Evolutionary conservation across 2,888 invertebrate genomes (phyloP), one percentile per base, ranked within the genome.

Genomic region (Sipha maydis): DNA sequence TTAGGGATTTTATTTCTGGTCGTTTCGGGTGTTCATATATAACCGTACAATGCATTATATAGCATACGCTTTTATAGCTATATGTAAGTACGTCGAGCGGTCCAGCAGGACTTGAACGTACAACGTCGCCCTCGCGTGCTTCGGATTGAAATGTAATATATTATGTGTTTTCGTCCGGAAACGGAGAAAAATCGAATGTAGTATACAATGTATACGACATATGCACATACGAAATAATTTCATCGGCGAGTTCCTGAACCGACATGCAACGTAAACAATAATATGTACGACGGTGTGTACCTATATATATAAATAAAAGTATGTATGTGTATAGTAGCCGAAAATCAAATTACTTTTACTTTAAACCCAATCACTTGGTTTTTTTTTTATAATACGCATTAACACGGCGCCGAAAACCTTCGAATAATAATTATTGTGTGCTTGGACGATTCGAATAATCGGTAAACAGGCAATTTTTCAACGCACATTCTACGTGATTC

Each of bases 321-420:
- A 25, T 25, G 25, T 61, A 1, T 69, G 69, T 11, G 28, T 69
- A 8, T 11, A 28, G 69, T 69, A 4, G 69, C 28, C 11, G n/a
- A 71, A 71, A 71, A 71, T 8, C 71, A 71, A 71, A 83, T 56
- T 38, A 83, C 83, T 75, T 83, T 73, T 83, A 83, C 28, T 75
- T 48, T 48, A 48, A 48, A 14, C 48, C 48, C 34, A 19, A 69
- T 34, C 73, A 17, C n/a, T 38, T 56, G 34, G 25, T 61, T 78
- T 78, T 21, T 78, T 21, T 54, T 31, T 7, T 34, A 61, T 0
- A 25, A 25, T 25, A 61, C 21, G 25, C n/a, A 73, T 73, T 73
- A n/a, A 38, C 73, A 9, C n/a, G 56, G 11, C 25, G 61, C 31
- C 56, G 38, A 56, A 83, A 83, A 75, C 75, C 56, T 75, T 38